A percentile compares a stretch with the other conserved stretches of the same genome.
These are phyloP conservation scores for Bolinopsis microptera DNA, from an alignment of 37 sponge, comb jelly and placozoan species.

Conservation along the genomic window DNA sequence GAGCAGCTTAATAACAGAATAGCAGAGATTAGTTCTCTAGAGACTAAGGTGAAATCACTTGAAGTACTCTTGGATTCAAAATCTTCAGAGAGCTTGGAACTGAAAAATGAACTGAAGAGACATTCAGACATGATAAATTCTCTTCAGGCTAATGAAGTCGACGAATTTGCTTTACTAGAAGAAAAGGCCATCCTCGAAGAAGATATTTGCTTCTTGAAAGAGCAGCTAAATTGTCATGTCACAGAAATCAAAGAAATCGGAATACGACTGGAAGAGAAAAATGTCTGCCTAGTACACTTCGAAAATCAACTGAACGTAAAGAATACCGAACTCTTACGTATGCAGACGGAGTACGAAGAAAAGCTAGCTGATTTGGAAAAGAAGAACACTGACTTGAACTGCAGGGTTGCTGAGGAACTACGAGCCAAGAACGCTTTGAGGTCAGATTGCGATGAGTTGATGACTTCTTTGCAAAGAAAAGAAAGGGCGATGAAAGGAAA, in stretches of 20 bases:
- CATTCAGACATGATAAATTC: neutral
- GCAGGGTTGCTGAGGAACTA: neutral
- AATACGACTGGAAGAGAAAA: neutral
- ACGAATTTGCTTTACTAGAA: neutral
- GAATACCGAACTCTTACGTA: neutral
- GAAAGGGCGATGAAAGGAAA: neutral
- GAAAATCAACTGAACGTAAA: neutral
- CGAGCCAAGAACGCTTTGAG: neutral
- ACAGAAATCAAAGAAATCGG: neutral
- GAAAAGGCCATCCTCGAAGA: neutral
- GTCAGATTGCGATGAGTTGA: conserved; percentile 36
- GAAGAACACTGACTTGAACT: neutral
- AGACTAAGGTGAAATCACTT: neutral
- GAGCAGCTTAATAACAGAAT: neutral
- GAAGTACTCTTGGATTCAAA: neutral
- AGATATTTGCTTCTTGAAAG: neutral
- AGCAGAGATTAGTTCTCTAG: neutral
- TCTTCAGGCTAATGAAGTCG: neutral
- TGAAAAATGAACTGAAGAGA: neutral
- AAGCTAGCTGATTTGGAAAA: neutral
- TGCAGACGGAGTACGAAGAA: neutral
- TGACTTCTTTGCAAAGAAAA: conserved; percentile 43
- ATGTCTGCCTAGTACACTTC: neutral
- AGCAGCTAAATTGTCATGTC: neutral
- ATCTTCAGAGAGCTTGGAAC: neutral